A percentile compares a stretch with the other conserved stretches of the same genome.
Conservation (phyloP, 2,113 vertebrate species). For the Laticauda colubrina region DNA sequence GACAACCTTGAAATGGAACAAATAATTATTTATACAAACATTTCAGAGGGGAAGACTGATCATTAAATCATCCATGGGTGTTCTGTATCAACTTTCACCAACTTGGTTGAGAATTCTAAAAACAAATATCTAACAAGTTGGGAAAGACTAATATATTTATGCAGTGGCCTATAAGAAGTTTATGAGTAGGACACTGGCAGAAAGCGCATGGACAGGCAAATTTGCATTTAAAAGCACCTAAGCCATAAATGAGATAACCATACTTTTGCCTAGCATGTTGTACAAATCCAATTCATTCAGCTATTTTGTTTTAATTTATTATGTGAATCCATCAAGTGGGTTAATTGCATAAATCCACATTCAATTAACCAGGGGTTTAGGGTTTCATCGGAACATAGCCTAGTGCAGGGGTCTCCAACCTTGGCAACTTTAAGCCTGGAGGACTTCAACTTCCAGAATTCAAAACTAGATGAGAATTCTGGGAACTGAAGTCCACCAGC, state of each 20-base stretch:
- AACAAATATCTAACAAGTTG: background rate
- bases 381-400: background rate
- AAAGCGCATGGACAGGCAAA: background rate
- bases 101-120: background rate
- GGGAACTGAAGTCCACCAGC: no score
- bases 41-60: background rate
- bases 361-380: background rate
- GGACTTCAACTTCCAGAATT: no score
- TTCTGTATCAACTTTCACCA: background rate
- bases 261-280: background rate
- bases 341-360: background rate
- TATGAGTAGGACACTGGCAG: background rate
- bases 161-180: background rate
- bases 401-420: background rate
- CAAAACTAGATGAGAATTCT: no score
- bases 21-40: background rate
- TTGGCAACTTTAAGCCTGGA: no score
- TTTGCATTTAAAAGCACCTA: background rate
- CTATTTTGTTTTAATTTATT: background rate
- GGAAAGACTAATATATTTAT: background rate
- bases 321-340: background rate
- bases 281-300: background rate
- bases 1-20: conserved; percentile 68
- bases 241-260: background rate
- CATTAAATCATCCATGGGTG: background rate